A percentile compares a stretch with the other conserved stretches of the same genome.
phyloP scores from a whole-genome alignment of 2,888 invertebrate species.

The Caenorhabditis afra region DNA sequence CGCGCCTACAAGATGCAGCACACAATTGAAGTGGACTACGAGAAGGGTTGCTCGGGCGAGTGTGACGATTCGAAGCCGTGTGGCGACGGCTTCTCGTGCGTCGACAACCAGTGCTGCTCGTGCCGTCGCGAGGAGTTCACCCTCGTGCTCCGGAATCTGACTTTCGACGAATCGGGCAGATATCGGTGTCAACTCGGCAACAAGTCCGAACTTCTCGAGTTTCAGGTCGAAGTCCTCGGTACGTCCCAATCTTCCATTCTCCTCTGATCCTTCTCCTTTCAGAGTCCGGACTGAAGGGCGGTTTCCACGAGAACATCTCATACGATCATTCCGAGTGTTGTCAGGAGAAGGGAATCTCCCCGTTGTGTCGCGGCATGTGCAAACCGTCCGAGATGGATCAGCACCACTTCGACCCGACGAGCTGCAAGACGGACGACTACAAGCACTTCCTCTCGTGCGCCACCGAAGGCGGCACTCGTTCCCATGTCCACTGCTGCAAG shows the following conservation, averaged over 20 bases:
- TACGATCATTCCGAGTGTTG: constrained; percentile 85
- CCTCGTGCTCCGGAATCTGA: constrained; percentile 75
- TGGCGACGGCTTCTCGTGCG: constrained; percentile 61
- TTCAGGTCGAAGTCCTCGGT: constrained; percentile 79
- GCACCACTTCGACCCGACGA: constrained; percentile 79
- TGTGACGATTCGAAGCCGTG: constrained; percentile 67
- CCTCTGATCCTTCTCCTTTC: constrained; percentile 28
- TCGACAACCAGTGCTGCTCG: constrained; percentile 72
- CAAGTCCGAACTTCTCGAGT: constrained; percentile 75
- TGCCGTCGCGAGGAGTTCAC: constrained; percentile 75
- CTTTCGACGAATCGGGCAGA: constrained; percentile 76
- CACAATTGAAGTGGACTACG: constrained; percentile 66
- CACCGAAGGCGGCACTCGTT: constrained; percentile 76
- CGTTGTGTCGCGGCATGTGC: constrained; percentile 89
- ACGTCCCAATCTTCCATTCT: not conserved
- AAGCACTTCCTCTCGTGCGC: constrained; percentile 78
- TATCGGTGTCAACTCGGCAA: constrained; percentile 76
- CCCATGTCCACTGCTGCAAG: constrained; percentile 80
- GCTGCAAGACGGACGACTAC: constrained; percentile 78
- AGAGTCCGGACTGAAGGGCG: constrained; percentile 77
- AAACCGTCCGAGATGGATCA: constrained; percentile 77
- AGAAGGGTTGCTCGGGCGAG: constrained; percentile 66
- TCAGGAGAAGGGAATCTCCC: constrained; percentile 87
- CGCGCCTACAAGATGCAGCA: constrained; percentile 73
- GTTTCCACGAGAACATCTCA: constrained; percentile 77